Conservation (phyloP, 2,888 invertebrate genomes). For the Microctonus brassicae region DNA sequence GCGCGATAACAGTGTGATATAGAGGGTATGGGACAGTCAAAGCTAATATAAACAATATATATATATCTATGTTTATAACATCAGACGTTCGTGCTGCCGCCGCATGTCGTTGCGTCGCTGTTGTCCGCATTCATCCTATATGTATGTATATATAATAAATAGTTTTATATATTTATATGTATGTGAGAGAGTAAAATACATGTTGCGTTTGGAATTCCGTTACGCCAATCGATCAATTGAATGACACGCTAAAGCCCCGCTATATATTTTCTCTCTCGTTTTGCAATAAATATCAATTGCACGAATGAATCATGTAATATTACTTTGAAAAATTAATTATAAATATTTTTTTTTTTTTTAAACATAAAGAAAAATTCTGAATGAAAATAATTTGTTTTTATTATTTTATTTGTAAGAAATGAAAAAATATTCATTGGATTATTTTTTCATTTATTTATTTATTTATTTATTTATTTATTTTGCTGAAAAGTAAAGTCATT, state of each 20-base stretch:
- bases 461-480: too few species aligned
- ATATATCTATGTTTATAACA: too few species aligned
- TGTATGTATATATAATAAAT: neutral
- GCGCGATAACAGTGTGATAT: neutral
- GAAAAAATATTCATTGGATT: neutral
- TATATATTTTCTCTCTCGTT: neutral
- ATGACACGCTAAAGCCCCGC: slow-evolving; percentile 1
- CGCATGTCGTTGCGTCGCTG: neutral
- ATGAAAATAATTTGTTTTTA: neutral
- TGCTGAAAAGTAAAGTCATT: too few species aligned
- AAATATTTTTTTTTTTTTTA: neutral
- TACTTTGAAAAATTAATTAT: slow-evolving; percentile 7
- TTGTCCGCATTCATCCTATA: neutral
- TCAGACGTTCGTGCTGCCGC: neutral
- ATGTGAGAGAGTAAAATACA: slow-evolving; percentile 4
- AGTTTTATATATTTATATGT: neutral
- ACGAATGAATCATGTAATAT: neutral
- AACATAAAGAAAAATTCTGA: neutral
- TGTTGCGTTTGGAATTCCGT: slow-evolving; percentile 9
- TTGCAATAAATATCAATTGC: slow-evolving; percentile 11
- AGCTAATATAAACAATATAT: too few species aligned
- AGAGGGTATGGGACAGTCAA: neutral
- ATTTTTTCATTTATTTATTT: too few species aligned
- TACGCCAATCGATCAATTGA: slow-evolving; percentile 19
- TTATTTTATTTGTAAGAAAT: neutral